Evolutionary conservation across 2,797 vertebrate species (phyloP), one percentile per base, ranked within the genome.

Genomic region (Heteromormyrus szaboi): DNA sequence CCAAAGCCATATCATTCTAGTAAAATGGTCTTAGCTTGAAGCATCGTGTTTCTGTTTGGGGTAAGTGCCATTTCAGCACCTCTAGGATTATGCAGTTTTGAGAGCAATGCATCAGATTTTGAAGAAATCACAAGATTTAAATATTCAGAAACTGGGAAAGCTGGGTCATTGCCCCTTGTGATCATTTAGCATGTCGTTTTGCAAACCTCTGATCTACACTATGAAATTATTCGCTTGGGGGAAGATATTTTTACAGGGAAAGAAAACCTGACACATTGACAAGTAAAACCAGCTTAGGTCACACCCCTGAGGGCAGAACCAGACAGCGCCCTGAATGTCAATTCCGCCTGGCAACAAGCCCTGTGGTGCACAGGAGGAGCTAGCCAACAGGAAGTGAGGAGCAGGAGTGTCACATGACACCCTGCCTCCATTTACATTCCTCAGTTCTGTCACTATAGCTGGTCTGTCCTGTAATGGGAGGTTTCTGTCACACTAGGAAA

Each of bases 91-190:
- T 53, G 25, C 14, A 48, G 48, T 90, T 92, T 91, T 91, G 81
- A 88, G 90, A 51, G 54, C 87, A 87, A 88, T 54, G 89, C 89
- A 81, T 88, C 8, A 87, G 90, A 88, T 33, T n/a, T 56, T 50
- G 89, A 90, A 90, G 91, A 91, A 91, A 91, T 93, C 90, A 91
- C 89, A 88, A 86, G 87, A 90, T 11, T 91, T 92, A 89, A 93
- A 93, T 92, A 94, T 93, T 93, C 90, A 89, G 89, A 86, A 56
- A 25, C 48, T 89, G 88, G 89, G 90, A 90, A 90, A 91, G 88
- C 91, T 89, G 89, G 14, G 88, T 81, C 76, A 88, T 87, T 4
- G 51, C 88, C 91, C 41, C 88, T 91, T 91, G 92, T 41, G 91
- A 92, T 91, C 89, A 17, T 91, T 94, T 90, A 92, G 90, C 90